These are phyloP conservation scores for Eilema caniola DNA, from an alignment of 2,888 invertebrate species.

Conservation along the genomic window DNA sequence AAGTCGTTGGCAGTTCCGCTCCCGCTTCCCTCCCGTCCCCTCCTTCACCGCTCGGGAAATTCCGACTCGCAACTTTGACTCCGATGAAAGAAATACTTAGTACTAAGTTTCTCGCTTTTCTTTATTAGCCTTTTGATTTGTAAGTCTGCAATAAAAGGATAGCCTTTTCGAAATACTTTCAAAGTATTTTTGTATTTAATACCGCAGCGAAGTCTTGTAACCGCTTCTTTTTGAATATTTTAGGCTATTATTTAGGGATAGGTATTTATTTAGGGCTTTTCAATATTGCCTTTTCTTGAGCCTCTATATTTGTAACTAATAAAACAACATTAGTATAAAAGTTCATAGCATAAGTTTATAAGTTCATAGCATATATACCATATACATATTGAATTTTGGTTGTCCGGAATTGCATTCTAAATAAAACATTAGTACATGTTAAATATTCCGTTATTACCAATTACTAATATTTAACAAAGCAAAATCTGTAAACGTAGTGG, in stretches of 20 bases:
- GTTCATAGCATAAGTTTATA: too few relatives aligned
- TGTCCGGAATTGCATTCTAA: too few relatives aligned
- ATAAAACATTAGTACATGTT: too few relatives aligned
- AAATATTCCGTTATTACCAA: too few relatives aligned
- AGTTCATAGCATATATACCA: too few relatives aligned
- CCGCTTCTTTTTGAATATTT: not conserved
- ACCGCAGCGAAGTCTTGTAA: constrained; percentile 17
- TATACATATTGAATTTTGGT: too few relatives aligned
- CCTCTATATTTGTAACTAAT: too few relatives aligned
- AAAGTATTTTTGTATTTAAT: constrained; percentile 21
- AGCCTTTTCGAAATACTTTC: constrained; percentile 44
- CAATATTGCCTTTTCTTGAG: not conserved
- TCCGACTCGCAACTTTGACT: constrained; percentile 67
- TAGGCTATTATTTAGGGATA: not conserved
- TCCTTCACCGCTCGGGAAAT: constrained; percentile 59
- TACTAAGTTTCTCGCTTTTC: constrained; percentile 59
- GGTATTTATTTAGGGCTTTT: not conserved
- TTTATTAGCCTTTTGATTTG: constrained; percentile 72
- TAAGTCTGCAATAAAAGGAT: constrained; percentile 58
- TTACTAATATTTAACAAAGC: too few relatives aligned
- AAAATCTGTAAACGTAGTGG: too few relatives aligned
- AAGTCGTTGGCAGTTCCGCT: constrained; percentile 77
- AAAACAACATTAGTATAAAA: too few relatives aligned
- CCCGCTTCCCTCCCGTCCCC: constrained; percentile 55
- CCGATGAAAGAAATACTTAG: constrained; percentile 79